A percentile compares a stretch with the other conserved stretches of the same genome.
phyloP scores from a whole-genome alignment of 2,888 invertebrate species.

The Microctonus hyperodae region DNA sequence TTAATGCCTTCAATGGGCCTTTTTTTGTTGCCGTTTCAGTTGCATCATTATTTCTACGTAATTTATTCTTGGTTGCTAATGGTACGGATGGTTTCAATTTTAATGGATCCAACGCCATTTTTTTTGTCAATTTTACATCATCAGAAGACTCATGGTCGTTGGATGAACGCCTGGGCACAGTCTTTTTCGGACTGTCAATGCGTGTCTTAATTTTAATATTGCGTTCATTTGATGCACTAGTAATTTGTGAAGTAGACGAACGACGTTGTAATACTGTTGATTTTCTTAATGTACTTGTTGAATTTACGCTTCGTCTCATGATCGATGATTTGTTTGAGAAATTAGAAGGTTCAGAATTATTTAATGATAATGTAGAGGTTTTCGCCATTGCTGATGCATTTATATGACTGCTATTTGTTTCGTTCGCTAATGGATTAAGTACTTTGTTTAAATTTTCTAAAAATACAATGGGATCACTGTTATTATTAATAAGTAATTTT shows the following conservation, averaged over 20 bases:
- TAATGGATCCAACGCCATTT: slow-evolving; percentile 19
- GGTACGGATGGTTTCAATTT: slow-evolving; percentile 37
- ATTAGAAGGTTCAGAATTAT: slow-evolving; percentile 29
- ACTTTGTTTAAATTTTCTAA: slow-evolving; percentile 47
- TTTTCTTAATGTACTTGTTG: slow-evolving; percentile 2
- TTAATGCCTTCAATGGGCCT: slow-evolving; percentile 57
- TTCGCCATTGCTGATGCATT: neutral
- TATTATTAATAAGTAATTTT: slow-evolving; percentile 45
- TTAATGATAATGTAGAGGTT: slow-evolving; percentile 27
- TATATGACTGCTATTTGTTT: slow-evolving; percentile 8
- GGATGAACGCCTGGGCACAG: slow-evolving; percentile 47
- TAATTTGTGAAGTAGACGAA: slow-evolving; percentile 35
- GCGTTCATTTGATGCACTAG: slow-evolving; percentile 22
- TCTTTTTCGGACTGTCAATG: slow-evolving; percentile 28
- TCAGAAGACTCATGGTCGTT: slow-evolving; percentile 42
- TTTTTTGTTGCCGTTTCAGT: slow-evolving; percentile 44
- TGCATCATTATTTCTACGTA: slow-evolving; percentile 46
- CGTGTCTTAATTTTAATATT: slow-evolving; percentile 24
- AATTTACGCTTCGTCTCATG: slow-evolving; percentile 39
- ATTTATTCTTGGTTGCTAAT: slow-evolving; percentile 44
- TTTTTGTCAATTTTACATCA: slow-evolving; percentile 33
- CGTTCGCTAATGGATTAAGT: slow-evolving; percentile 35
- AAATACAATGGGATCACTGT: slow-evolving; percentile 44
- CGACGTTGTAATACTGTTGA: neutral
- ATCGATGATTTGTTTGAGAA: slow-evolving; percentile 31